These are phyloP conservation scores for Anagrus nilaparvatae DNA, from an alignment of 1,140 invertebrate species.

Conservation along the genomic window DNA sequence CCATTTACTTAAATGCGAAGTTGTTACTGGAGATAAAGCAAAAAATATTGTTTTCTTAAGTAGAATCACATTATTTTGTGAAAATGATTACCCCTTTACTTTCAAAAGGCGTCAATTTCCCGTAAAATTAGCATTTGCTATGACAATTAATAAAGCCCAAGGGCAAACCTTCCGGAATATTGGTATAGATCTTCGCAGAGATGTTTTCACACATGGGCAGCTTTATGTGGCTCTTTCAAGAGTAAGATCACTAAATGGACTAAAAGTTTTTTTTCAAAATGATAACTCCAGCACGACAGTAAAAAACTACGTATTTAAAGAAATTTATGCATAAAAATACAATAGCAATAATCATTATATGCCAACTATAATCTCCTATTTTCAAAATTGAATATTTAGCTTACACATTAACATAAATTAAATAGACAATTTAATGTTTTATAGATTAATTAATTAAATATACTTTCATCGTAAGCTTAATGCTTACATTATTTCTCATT, in stretches of 20 bases:
- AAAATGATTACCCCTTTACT: constrained; percentile 6
- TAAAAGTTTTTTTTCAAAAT: constrained; percentile 3
- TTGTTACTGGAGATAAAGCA: constrained; percentile 1
- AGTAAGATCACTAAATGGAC: neutral
- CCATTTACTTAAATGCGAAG: neutral
- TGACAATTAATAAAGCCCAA: constrained; percentile 15
- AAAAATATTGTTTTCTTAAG: neutral
- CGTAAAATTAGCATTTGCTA: constrained; percentile 14
- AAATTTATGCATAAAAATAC: no score
- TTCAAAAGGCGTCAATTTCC: constrained; percentile 14
- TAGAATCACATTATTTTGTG: constrained; percentile 1
- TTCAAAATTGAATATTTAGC: no score
- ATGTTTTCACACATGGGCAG: constrained; percentile 5
- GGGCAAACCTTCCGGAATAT: constrained; percentile 7
- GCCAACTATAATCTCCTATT: no score
- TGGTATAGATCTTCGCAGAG: neutral
- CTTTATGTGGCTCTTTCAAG: neutral
- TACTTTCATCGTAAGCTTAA: no score
- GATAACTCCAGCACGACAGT: neutral
- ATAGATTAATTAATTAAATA: no score
- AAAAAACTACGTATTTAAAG: neutral
- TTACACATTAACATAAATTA: no score
- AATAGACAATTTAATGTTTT: no score
- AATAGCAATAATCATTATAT: no score
- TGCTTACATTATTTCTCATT: no score